Evolutionary conservation across 2,797 vertebrate species (phyloP).

Genomic region (Malacoraja senta): DNA sequence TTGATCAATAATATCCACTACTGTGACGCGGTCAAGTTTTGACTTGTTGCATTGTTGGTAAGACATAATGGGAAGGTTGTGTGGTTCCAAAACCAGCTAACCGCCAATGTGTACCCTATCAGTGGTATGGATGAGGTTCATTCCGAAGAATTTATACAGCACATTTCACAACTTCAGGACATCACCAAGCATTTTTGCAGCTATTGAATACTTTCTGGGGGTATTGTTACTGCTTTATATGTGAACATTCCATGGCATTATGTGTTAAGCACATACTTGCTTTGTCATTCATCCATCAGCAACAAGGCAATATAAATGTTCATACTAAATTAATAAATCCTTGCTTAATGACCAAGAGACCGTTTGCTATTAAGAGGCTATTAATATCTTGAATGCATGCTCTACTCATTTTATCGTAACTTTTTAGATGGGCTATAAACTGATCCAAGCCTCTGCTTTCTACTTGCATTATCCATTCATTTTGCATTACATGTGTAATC

Average conservation of each 20-base stretch:
- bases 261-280: neutral
- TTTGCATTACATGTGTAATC: no score
- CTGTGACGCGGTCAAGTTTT: no score
- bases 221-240: neutral
- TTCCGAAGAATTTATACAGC: neutral
- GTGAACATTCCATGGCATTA: neutral
- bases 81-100: neutral
- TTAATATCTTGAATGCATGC: neutral
- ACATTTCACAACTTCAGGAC: neutral
- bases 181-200: neutral
- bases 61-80: neutral
- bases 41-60: no score
- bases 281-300: neutral
- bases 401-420: neutral
- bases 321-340: neutral
- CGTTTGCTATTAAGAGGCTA: neutral
- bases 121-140: neutral
- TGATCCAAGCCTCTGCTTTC: neutral
- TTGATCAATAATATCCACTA: no score
- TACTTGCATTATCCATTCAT: neutral
- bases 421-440: neutral
- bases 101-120: neutral
- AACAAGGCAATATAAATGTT: neutral
- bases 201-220: neutral
- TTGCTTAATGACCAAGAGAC: neutral